A percentile compares a stretch with the other conserved stretches of the same genome.
Conservation (phyloP, 2,113 vertebrate species). For the Chaenocephalus aceratus region DNA sequence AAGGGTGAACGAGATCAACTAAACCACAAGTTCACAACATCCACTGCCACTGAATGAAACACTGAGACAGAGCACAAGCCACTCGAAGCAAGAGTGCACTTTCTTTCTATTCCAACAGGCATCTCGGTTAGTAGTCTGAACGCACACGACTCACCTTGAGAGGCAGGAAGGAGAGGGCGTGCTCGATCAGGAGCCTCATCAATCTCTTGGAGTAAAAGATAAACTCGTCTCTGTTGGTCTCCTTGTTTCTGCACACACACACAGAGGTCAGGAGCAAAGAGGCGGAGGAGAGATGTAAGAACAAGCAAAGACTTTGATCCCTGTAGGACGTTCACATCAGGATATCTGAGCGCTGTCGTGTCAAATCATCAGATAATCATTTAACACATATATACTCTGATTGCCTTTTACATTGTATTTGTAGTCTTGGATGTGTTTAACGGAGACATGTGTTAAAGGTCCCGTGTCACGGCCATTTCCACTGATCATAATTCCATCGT, state of each 20-base stretch:
- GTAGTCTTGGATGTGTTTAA: too few relatives aligned
- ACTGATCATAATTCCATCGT: too few relatives aligned
- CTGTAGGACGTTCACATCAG: not conserved
- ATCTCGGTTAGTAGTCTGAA: not conserved
- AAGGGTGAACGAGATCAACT: not conserved
- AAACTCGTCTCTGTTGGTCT: constrained; percentile 92
- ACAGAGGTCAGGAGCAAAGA: constrained; percentile 2
- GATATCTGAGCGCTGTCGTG: not conserved
- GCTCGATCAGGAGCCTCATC: constrained; percentile 92
- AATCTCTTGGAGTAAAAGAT: constrained; percentile 96
- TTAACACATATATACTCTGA: too few relatives aligned
- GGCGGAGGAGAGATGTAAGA: not conserved
- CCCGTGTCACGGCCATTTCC: too few relatives aligned
- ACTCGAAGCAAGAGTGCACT: too few relatives aligned
- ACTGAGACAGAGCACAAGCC: not conserved
- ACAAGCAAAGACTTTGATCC: not conserved
- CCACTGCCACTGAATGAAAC: not conserved
- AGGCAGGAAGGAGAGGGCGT: constrained; percentile 91
- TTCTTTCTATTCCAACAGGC: too few relatives aligned
- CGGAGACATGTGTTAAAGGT: too few relatives aligned
- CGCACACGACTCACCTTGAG: constrained; percentile 83
- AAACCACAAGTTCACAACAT: not conserved
- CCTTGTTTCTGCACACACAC: constrained; percentile 87
- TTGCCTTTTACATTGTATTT: too few relatives aligned
- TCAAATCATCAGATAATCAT: too few relatives aligned